Evolutionary conservation across 1,140 invertebrate species (phyloP), one percentile per base, ranked within the genome.

Genomic region (Oryzaephilus surinamensis): DNA sequence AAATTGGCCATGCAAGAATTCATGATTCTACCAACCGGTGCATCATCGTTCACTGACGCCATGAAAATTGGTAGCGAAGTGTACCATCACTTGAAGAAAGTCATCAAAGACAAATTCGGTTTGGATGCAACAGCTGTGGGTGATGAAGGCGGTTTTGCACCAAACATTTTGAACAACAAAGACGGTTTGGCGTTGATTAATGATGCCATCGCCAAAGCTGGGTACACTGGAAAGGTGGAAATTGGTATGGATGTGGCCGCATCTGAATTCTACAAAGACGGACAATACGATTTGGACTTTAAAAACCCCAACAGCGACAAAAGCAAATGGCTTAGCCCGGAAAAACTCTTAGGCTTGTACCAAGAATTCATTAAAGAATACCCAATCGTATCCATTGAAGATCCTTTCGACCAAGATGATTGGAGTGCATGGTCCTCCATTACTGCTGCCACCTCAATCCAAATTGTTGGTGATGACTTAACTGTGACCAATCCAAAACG

Each of bases 211-310:
- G 81, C 81, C 47, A 85, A 88, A 57, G 87, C 89, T 62, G 88
- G 91, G 27, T 96, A 95, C 65, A 84, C 81, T 53, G 91, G 88
- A 45, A 90, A 90, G 65, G 71, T 92, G 59, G 81, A 95, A 55
- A 98, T 98, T 62, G 94, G 91, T 36, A 97, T 98, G 95, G 95
- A 99, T 70, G 91, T 97, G 16, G 95, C 95, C 21, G 94, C 95
- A 3, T 96, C 92, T 15, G 95, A 98, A 66, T 98, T 98, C 72
- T 69, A 60, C 55, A 79, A 80, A 54, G 77, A 90, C 50, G 82
- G 80, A 24, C 76, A 79, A 45, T 98, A 98, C 60, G 94, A 99
- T 66, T 70, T 98, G 53, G 93, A 97, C 67, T 98, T 98, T 70
- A 99, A 98, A 65, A 96, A 95, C 59, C 79, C 81, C 20, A 77